Percentiles rank a stretch among this genome's conserved stretches.
Evolutionary conservation across 1,140 invertebrate species (phyloP).

Genomic region (Pinna nobilis): DNA sequence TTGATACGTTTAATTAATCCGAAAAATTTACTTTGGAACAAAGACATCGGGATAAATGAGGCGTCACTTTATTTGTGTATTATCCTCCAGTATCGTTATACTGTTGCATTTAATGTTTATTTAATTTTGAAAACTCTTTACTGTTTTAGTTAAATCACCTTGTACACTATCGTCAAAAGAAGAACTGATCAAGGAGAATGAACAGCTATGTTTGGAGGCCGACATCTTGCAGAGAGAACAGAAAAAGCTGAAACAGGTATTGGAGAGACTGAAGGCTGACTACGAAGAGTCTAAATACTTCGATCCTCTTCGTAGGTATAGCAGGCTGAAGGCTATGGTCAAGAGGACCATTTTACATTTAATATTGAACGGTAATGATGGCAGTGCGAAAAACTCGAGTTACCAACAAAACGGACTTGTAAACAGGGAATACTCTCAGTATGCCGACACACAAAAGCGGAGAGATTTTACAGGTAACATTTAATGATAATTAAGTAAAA

Average conservation of each 20-base stretch:
- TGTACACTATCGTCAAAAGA: no score
- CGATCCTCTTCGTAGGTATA: slow-evolving; percentile 67
- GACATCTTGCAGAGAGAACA: slow-evolving; percentile 57
- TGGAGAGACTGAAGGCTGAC: slow-evolving; percentile 64
- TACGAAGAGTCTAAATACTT: slow-evolving; percentile 68
- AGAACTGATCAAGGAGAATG: slow-evolving; percentile 56
- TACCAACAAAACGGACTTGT: background rate
- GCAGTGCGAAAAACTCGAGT: slow-evolving; percentile 4
- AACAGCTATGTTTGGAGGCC: slow-evolving; percentile 56
- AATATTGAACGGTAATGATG: slow-evolving; percentile 61
- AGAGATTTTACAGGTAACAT: background rate
- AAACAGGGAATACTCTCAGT: background rate
- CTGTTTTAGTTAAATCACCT: no score
- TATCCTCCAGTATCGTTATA: no score
- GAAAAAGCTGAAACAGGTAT: slow-evolving; percentile 60
- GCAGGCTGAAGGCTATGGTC: slow-evolving; percentile 65
- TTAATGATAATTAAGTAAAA: background rate
- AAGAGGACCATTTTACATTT: slow-evolving; percentile 69
- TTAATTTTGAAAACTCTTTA: no score
- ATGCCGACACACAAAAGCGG: background rate
- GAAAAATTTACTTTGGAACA: no score
- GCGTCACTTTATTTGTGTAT: no score
- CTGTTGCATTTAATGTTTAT: no score
- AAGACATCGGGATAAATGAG: no score
- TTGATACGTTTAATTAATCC: no score